Conservation (phyloP, 2,113 vertebrate genomes). For the Sardina pilchardus region DNA sequence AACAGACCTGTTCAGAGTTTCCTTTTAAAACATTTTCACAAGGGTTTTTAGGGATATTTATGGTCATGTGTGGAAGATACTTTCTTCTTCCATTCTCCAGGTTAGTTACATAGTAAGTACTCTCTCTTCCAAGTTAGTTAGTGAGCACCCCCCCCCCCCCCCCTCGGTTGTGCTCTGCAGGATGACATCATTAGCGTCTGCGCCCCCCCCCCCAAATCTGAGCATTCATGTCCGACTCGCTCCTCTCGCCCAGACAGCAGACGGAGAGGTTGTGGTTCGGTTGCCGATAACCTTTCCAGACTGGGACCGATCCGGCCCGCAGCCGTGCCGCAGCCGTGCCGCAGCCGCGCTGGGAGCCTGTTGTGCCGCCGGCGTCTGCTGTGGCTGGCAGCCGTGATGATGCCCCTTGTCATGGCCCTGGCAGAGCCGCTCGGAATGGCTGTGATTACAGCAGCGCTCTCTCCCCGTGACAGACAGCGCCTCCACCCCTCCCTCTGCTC, state of each 20-base stretch:
- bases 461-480: background rate
- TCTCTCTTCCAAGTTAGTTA: background rate
- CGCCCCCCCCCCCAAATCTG: background rate
- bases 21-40: too few relatives aligned
- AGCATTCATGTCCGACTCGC: background rate
- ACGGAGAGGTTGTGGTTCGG: background rate
- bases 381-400: background rate
- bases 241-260: background rate
- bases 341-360: background rate
- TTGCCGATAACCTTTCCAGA: background rate
- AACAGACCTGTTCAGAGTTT: too few relatives aligned
- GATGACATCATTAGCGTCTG: background rate
- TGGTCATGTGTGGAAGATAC: too few relatives aligned
- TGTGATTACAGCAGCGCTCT: constrained; percentile 40
- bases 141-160: background rate
- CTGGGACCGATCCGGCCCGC: background rate
- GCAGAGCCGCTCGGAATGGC: constrained; percentile 17
- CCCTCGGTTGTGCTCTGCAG: background rate
- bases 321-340: background rate
- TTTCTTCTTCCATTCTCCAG: too few relatives aligned
- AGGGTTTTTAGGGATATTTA: too few relatives aligned
- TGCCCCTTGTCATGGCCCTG: constrained; percentile 27
- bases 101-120: too few relatives aligned
- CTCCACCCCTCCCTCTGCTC: background rate
- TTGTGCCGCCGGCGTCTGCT: background rate